phyloP scores from a whole-genome alignment of 2,797 vertebrate genomes.

The Mus minutoides region DNA sequence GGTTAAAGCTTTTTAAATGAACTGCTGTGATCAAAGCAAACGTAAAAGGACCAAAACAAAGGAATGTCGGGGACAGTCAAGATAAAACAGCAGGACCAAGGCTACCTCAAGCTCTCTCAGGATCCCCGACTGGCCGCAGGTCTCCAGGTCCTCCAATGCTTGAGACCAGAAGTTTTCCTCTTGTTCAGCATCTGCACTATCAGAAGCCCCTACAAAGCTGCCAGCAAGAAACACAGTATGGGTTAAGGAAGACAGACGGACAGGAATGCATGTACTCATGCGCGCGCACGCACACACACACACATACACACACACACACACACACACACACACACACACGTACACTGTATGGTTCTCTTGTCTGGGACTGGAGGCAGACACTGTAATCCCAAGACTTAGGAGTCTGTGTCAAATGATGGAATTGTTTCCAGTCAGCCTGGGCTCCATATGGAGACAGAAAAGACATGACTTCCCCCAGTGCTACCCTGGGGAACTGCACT shows the following conservation, averaged over 20 bases:
- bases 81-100: slow-evolving; percentile 79
- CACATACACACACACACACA: neutral
- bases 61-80: slow-evolving; percentile 83
- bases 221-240: slow-evolving; percentile 79
- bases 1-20: slow-evolving; percentile 92
- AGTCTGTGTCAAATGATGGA: neutral
- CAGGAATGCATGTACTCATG: no score
- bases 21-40: slow-evolving; percentile 87
- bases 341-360: neutral
- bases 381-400: neutral
- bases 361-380: neutral
- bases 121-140: slow-evolving; percentile 98
- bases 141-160: slow-evolving; percentile 98
- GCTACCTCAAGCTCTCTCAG: slow-evolving; percentile 97
- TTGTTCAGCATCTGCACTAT: slow-evolving; percentile 95
- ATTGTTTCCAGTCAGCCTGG: neutral
- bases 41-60: slow-evolving; percentile 84
- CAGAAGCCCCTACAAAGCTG: slow-evolving; percentile 94
- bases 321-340: neutral
- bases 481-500: neutral
- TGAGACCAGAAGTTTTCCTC: slow-evolving; percentile 99
- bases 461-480: rapidly evolving
- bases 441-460: neutral
- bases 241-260: neutral
- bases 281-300: rapidly evolving